A percentile compares a stretch with the other conserved stretches of the same genome.
Conservation (phyloP, 53 echinoderm and acorn worm genomes). For the Paelopatides confundens region DNA sequence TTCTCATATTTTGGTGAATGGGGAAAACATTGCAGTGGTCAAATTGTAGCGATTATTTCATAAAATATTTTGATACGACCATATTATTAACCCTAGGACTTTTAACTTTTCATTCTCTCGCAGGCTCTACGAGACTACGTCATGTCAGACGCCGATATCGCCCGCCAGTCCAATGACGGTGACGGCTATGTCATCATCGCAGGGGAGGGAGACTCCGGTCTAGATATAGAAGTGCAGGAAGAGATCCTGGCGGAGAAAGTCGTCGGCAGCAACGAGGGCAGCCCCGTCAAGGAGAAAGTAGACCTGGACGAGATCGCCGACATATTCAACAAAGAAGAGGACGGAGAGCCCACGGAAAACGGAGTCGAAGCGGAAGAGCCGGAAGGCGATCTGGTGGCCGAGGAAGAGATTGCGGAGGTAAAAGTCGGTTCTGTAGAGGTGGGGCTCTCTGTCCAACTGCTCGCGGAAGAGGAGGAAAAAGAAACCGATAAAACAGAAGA, state of each 20-base stretch:
- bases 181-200: conserved; percentile 67
- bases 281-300: background rate
- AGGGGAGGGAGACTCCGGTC: conserved; percentile 13
- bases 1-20: too few species aligned
- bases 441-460: conserved; percentile 24
- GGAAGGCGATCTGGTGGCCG: conserved; percentile 11
- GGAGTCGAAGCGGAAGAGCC: conserved; percentile 22
- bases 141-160: conserved; percentile 67
- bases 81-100: conserved; percentile 23
- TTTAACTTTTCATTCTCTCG: conserved; percentile 54
- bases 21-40: too few species aligned
- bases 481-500: background rate
- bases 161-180: conserved; percentile 60
- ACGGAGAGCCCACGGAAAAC: background rate
- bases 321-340: background rate
- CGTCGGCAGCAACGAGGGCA: background rate
- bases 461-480: background rate
- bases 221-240: conserved; percentile 22
- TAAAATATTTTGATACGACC: too few species aligned
- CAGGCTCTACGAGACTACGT: conserved; percentile 67
- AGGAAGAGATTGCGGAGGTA: conserved; percentile 32
- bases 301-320: conserved; percentile 38
- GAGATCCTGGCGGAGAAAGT: conserved; percentile 20
- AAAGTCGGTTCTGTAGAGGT: conserved; percentile 34
- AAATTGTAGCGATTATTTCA: too few species aligned